Evolutionary conservation across 2,797 vertebrate genomes (phyloP), one percentile per base, ranked within the genome.

Genomic region (Mus minutoides): DNA sequence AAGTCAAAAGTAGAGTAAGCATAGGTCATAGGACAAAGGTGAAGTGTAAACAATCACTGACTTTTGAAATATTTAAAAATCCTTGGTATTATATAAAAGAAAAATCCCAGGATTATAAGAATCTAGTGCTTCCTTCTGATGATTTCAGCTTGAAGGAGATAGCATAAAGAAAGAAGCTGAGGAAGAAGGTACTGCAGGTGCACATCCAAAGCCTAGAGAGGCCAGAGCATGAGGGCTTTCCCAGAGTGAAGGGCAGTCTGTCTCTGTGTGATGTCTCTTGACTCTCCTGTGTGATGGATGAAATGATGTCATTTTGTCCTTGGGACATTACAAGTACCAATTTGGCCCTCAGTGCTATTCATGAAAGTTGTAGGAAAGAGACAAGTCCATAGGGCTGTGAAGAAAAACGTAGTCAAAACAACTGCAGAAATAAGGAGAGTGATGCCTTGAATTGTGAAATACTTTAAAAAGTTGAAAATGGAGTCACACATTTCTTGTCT

Each of bases 381-480:
- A 60, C 13, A 85, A 56, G 14, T 60, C 26, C 75, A 31, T 91
- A 69, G 14, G 22, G 40, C 13, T 19, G 8, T 90, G 62, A 73
- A 87, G 9, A 60, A 89, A 94, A 96, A 91, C 56, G 17, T 34
- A 58, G n/a, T 67, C 0, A 34, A 60, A 73, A 88, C 40, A 26
- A 71, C 17, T 90, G 6, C 40, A 85, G 76, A 90, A 87, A 79
- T 77, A 43, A 34, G 69, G 52, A 69, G 12, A 26, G 52, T 31
- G n/a, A 77, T 64, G n/a, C 19, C 43, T 89, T 92, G 85, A 75
- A 26, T n/a, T 91, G 83, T 93, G 83, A 96, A 95, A 91, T 52
- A 83, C 88, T 92, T 95, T 67, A 88, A 58, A 77, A 73, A 43
- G 82, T 95, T 93, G 88, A 97, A 90, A 97, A 90, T 43, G 80